phyloP scores from a whole-genome alignment of 2,113 vertebrate genomes.

The Jaculus jaculus region DNA sequence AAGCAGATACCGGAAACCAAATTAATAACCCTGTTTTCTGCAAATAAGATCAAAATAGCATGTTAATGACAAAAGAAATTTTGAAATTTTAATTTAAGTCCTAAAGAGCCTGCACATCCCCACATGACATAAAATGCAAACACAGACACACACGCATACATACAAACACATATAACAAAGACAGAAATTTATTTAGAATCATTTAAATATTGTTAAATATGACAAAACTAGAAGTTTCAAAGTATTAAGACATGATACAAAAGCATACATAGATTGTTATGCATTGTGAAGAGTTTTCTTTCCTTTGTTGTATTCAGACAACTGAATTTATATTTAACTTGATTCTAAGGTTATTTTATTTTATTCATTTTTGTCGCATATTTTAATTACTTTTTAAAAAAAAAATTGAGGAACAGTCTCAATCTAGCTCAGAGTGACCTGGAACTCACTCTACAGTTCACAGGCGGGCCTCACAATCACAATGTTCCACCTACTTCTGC shows the following conservation, averaged over 20 bases:
- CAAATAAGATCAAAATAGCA: constrained; percentile 6
- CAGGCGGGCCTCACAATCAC: no score
- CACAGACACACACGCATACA: background rate
- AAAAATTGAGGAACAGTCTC: no score
- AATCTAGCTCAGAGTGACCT: no score
- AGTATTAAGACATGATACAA: background rate
- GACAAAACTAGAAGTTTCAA: background rate
- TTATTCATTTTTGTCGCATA: background rate
- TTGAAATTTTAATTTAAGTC: background rate
- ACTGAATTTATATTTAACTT: background rate
- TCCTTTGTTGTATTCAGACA: background rate
- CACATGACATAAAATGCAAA: accelerated
- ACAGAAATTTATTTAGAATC: no score
- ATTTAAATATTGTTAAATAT: background rate
- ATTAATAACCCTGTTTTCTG: background rate
- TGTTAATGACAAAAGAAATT: background rate
- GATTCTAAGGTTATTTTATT: background rate
- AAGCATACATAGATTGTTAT: background rate
- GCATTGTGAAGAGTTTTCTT: background rate
- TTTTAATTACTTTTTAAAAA: background rate
- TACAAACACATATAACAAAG: no score
- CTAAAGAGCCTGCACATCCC: background rate
- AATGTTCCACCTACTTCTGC: no score
- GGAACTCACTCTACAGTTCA: no score
- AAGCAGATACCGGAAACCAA: background rate